Evolutionary conservation across 2,113 vertebrate species (phyloP).

Genomic region (Ceratotherium simum): DNA sequence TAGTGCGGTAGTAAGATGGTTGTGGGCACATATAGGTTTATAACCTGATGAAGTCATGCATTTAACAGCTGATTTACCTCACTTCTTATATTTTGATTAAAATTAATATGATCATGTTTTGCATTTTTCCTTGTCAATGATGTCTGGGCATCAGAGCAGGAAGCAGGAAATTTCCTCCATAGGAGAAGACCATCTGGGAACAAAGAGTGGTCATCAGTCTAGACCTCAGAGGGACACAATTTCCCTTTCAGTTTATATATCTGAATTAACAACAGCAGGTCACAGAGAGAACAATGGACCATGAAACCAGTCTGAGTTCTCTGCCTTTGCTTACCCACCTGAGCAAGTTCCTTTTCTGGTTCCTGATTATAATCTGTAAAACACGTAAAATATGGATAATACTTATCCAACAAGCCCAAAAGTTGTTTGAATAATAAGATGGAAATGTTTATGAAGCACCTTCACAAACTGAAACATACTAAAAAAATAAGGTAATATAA

Average conservation of each 20-base stretch:
- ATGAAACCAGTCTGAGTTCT: neutral
- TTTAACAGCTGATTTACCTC: neutral
- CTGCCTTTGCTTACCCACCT: neutral
- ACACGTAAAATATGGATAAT: neutral
- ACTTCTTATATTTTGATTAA: neutral
- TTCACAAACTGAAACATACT: slow-evolving; percentile 28
- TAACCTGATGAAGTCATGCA: neutral
- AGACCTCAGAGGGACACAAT: neutral
- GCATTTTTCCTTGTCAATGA: neutral
- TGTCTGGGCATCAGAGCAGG: neutral
- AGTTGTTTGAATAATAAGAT: neutral
- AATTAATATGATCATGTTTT: neutral
- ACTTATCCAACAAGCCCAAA: neutral
- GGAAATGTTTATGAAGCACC: neutral
- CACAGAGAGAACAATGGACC: neutral
- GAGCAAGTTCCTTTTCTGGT: neutral
- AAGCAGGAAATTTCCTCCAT: neutral
- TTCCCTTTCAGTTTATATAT: neutral
- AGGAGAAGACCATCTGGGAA: neutral
- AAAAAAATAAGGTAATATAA: neutral
- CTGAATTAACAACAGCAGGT: neutral
- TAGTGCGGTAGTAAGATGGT: neutral
- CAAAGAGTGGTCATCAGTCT: neutral
- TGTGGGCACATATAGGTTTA: neutral
- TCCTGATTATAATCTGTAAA: slow-evolving; percentile 15